Base-by-base conservation (phyloP, 64 coral and sea anemone species). In the Acropora yongei region DNA sequence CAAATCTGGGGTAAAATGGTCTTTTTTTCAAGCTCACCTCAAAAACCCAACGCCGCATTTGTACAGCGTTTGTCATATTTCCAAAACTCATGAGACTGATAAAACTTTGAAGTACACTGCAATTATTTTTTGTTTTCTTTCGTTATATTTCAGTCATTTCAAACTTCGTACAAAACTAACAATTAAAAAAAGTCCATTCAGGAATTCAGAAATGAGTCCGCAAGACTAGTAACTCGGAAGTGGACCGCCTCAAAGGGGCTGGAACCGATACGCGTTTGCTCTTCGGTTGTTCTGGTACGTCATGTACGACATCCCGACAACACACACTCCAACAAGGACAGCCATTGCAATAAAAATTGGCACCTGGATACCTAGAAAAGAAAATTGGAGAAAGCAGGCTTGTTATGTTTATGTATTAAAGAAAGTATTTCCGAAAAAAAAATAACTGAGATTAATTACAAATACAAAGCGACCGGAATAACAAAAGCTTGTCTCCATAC, bases 251-350 rank as follows among this genome's bases (percentile, higher is more conserved):
- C 79, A 81, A 72, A 85, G 61, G 17, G 61, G 82, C 49, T 71
- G 44, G 66, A 30, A 85, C 45, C 68, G 63, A 9, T n/a, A 18
- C 49, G 17, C 16, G 16, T 41, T 14, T 83, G 10, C 8, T 1
- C 46, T 43, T 44, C 44, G 66, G 44, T 72, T 72, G 17, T 85
- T 71, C 65, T 49, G 82, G 41, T 63, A 85, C 0, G 61, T 57
- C 82, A 82, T 82, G 53, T 82, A 82, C 19, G 53, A 58, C 79
- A 85, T 85, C 16, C 65, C 82, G 5, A 85, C 65, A 1, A 49
- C 65, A 46, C 82, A 85, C 1, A 66, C 61, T 30, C 63, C 65
- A 48, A 85, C 68, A 14, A 85, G 6, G 8, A 85, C 82, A 9
- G 43, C 82, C 18, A 85, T 9, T 10, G 82, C 61, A 19, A 6